Evolutionary conservation across 2,113 vertebrate species (phyloP), one percentile per base, ranked within the genome.

Genomic region (Rhea americana): DNA sequence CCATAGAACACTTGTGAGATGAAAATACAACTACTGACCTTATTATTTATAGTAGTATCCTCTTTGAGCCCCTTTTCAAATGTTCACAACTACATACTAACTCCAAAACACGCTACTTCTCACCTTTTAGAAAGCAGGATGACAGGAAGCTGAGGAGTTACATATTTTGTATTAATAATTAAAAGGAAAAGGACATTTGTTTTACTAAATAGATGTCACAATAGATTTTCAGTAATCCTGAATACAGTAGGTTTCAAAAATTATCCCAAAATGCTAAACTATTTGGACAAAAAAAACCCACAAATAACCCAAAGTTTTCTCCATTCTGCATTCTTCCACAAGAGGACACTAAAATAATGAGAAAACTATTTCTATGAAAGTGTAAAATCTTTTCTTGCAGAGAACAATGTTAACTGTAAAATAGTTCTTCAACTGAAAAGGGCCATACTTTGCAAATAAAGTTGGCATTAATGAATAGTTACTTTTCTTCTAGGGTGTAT

Each of bases 281-380:
- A 74, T 21, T 62, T 3, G 3, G 19, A 25, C 5, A 25, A 18
- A 59, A 83, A 85, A 9, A 53, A 68, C 41, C 9, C 20, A 22
- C 13, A 47, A 47, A 47, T 35, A 47, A 47, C 13, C 45, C 11
- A 47, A 93, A 7, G 7, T 50, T 76, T 41, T 21, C 76, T 91
- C 50, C 89, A 28, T 94, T 88, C 73, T 51, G 56, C 68, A 56
- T 79, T 94, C 94, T 94, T 92, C 91, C 94, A 93, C 84, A 87
- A 96, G 92, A 89, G 73, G 73, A 93, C 81, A 96, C 88, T 82
- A 94, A 95, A 93, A 90, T 41, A 85, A 51, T 59, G 30, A 51
- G 53, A 71, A 74, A 94, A 92, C 55, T 51, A 75, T 17, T 90
- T 58, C 20, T 67, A 50, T 41, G 41, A 77, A 73, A 68, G 39